These are phyloP conservation scores for Anoplopoma fimbria DNA, from an alignment of 2,113 vertebrate genomes.

Conservation along the genomic window DNA sequence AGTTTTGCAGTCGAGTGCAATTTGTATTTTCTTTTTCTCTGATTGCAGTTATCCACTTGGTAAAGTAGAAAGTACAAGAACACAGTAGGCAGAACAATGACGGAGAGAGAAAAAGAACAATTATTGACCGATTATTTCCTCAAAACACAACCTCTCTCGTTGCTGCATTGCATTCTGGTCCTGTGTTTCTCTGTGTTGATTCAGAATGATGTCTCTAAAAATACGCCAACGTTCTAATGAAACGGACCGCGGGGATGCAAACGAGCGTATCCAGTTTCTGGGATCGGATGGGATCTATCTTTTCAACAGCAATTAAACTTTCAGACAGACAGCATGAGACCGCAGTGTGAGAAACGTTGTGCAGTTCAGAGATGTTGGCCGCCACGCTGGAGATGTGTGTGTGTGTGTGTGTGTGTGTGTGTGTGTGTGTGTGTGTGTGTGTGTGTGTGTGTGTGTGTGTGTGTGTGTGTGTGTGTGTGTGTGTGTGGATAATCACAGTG, in stretches of 20 bases:
- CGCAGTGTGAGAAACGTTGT: too few relatives aligned
- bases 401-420: background rate
- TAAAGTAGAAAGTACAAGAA: too few relatives aligned
- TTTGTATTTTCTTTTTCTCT: too few relatives aligned
- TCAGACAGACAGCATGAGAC: too few relatives aligned
- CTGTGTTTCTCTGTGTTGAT: background rate
- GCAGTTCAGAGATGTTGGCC: too few relatives aligned
- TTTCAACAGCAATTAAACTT: slow-evolving; percentile 41
- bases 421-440: background rate
- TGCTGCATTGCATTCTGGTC: background rate
- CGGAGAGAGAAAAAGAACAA: too few relatives aligned
- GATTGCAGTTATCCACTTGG: too few relatives aligned
- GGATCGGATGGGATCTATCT: slow-evolving; percentile 33
- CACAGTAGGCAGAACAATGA: too few relatives aligned
- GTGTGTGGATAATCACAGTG: slow-evolving; percentile 45
- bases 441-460: background rate
- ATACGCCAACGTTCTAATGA: slow-evolving; percentile 32
- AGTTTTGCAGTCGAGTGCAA: too few relatives aligned
- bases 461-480: slow-evolving; percentile 6
- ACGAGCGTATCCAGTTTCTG: background rate
- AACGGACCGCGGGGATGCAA: slow-evolving; percentile 8
- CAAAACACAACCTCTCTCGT: background rate
- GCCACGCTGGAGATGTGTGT: background rate
- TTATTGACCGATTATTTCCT: too few relatives aligned
- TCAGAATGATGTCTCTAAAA: slow-evolving; percentile 10